Base-by-base conservation (phyloP, 1,140 invertebrate species). In the Parapsyche elsis region DNA sequence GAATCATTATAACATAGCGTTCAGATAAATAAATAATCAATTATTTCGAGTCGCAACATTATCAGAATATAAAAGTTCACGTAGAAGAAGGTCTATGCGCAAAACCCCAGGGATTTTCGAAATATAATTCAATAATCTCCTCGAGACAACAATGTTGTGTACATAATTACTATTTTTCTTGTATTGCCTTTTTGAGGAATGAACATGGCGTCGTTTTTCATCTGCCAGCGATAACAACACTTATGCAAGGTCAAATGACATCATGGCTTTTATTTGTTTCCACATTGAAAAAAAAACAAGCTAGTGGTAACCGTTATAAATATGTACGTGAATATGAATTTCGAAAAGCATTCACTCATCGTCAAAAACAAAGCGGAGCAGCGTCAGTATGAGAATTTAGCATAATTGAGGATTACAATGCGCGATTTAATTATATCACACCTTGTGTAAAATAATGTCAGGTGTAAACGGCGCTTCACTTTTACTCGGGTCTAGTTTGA, bases 181-280 rank as follows among this genome's bases (percentile, higher is more conserved):
- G 16, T 61, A 38, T 19, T 61, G 0, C 57, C 57, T 61, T 61
- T 61, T 61, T 2, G 57, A 61, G 57, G 19, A 61, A 61, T 38
- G 16, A 61, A 21, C 57, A 21, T 61, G 9, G 21, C 57, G 16
- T 61, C 21, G n/a, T 19, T 9, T 21, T 61, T 16, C 21, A 61
- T 19, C n/a, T 21, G 57, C 9, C 21, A 7, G 57, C 57, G 57
- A 61, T 61, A 61, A 61, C 57, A 61, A 61, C 21, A 9, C 23
- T 67, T 67, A 67, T 67, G 64, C 64, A 67, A 67, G 64, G 64
- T 67, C 64, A 67, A 26, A 14, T 67, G 64, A 67, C 64, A 67
- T 67, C 64, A 67, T 26, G 1, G 12, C 24, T 67, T 67, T 67
- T 67, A 67, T 67, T 67, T 67, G 64, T 26, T 23, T 67, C n/a